Base-by-base conservation (phyloP, 2,888 invertebrate genomes). In the Agonopterix heracliana region DNA sequence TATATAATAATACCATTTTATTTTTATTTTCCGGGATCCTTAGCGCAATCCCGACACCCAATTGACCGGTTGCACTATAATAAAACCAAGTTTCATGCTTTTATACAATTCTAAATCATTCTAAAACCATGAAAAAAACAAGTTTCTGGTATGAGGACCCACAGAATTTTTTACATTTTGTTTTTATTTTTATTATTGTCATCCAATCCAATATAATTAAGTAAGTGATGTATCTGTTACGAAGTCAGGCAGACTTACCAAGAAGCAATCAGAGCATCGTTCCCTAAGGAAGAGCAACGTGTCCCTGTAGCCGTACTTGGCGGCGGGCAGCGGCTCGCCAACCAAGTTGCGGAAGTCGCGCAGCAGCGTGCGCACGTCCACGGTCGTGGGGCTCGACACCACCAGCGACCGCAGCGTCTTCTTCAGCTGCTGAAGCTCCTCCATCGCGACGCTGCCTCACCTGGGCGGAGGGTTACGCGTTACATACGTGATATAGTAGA, bases 281-380 rank as follows among this genome's bases (percentile, higher is more conserved):
- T 86, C 84, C 44, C 59, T 73, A 1, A 88, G 71, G 49, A 88
- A 86, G 0, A 50, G 46, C 5, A 81, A 50, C 0, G 74, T 61
- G 36, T 83, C 80, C 38, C 58, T 64, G 55, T 81, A 78, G 1
- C 86, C 86, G 50, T 63, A 78, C 51, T 73, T 74, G 12, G 58
- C 43, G 2, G 7, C n/a, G 0, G 87, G 86, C 34, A 86, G 46
- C 0, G 61, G 55, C 2, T 53, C 49, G 9, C 86, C 86, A 51
- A 84, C 59, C 71, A 86, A 74, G 54, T 54, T 66, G 26, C 72
- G 69, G 55, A 85, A 87, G 64, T 88, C 87, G 1, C 76, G 66
- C 53, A 73, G 47, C 46, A 88, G 60, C 3, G 71, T 53, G n/a
- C 68, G 66, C 49, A 77, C 68, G 48, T 82, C 78, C 58, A 87